Evolutionary conservation across 2,888 invertebrate species (phyloP), one percentile per base, ranked within the genome.

Genomic region (Himalopsyche tibetana): DNA sequence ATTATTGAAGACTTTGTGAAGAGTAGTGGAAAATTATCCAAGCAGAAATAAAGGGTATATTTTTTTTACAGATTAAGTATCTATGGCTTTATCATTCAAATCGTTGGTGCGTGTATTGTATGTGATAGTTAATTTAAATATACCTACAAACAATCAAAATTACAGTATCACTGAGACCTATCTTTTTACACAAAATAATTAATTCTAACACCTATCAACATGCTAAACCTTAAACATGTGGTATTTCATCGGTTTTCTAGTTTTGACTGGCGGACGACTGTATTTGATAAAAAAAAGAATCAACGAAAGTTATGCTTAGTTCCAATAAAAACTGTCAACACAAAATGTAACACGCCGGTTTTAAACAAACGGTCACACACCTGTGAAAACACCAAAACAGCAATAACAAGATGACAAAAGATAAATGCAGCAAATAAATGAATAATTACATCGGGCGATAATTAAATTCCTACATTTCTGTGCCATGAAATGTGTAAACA

Each of bases 271-370:
- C 28, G 19, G 63, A 63, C 28, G 28, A 11, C 63, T 6, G 63
- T 51, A 5, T 63, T 28, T 19, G 63, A 63, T 63, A 5, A 63
- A 63, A 63, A 63, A 63, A 63, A 63, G 63, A 63, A 63, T 63
- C 63, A 63, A 63, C 63, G 63, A 63, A 63, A 63, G 63, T 63
- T 63, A 63, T 63, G 63, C 63, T 11, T 5, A 63, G 63, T 19
- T 63, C 28, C 63, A 63, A 63, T 63, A 63, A n/a, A 63, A 63
- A 63, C 63, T 63, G 63, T 63, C 63, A 63, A 63, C 63, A 63
- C 63, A 28, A 63, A 63, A 8, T 63, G 19, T 28, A 5, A 19
- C 15, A 51, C 51, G 51, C 51, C 15, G 51, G 51, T 51, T 51
- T 15, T 15, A 51, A 51, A 51, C 51, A 63, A 63, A n/a, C 28